phyloP scores from a whole-genome alignment of 1,140 invertebrate genomes.

The Akabosia matsudoensis region DNA sequence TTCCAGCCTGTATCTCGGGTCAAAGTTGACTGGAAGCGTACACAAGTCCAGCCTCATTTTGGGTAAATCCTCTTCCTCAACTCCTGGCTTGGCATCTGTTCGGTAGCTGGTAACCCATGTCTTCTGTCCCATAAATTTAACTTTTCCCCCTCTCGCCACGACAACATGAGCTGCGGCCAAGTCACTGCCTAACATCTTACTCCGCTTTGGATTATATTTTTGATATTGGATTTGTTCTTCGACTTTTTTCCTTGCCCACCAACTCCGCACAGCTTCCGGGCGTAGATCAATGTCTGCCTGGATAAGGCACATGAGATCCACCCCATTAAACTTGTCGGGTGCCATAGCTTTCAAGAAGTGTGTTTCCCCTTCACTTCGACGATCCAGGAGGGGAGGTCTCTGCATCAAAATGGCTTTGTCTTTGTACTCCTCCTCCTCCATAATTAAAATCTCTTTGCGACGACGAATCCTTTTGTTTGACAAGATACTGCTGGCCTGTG shows the following conservation, averaged over 20 bases:
- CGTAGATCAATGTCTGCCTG: conserved; percentile 55
- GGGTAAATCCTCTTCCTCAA: conserved; percentile 57
- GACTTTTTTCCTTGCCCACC: conserved; percentile 51
- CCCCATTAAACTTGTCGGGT: conserved; percentile 47
- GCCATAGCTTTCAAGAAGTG: background rate
- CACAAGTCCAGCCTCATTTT: conserved; percentile 38
- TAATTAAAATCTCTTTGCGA: conserved; percentile 17
- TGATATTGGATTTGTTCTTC: background rate
- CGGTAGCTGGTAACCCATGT: conserved; percentile 53
- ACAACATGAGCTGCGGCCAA: conserved; percentile 72
- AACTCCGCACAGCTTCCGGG: conserved; percentile 51
- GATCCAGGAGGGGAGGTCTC: conserved; percentile 21
- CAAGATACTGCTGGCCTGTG: background rate
- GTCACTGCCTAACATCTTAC: conserved; percentile 61
- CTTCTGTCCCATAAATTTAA: conserved; percentile 61
- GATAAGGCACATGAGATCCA: conserved; percentile 52
- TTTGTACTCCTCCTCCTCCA: conserved; percentile 21
- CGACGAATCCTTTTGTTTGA: background rate
- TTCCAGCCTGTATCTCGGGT: conserved; percentile 60
- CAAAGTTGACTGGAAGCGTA: conserved; percentile 49
- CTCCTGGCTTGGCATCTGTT: conserved; percentile 45
- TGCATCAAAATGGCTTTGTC: background rate
- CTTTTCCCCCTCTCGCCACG: conserved; percentile 61
- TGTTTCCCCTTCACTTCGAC: conserved; percentile 29
- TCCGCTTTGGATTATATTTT: conserved; percentile 50